A percentile compares a stretch with the other conserved stretches of the same genome.
Conservation (phyloP, 2,888 invertebrate genomes). For the Eurois occulta region DNA sequence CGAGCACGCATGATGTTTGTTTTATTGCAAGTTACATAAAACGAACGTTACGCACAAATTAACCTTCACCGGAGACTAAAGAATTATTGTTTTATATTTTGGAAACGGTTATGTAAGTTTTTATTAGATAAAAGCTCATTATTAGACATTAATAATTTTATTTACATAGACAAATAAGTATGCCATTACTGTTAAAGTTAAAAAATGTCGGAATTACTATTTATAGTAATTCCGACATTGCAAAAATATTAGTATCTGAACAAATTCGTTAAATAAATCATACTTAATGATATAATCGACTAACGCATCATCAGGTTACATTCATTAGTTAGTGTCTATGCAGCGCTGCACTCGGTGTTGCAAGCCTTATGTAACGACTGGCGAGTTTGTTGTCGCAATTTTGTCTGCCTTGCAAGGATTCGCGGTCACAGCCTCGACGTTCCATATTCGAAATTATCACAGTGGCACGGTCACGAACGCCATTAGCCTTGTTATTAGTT, state of each 20-base stretch:
- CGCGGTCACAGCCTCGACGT: constrained; percentile 69
- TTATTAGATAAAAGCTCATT: constrained; percentile 2
- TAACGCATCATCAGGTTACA: constrained; percentile 42
- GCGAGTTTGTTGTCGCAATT: constrained; percentile 71
- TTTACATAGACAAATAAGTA: constrained; percentile 11
- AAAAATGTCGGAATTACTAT: no score
- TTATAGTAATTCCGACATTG: neutral
- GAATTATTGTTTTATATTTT: neutral
- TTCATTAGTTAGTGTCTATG: constrained; percentile 48
- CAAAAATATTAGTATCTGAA: neutral
- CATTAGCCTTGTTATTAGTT: constrained; percentile 47
- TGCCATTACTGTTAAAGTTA: neutral
- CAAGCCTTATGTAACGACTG: constrained; percentile 70
- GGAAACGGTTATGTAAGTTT: neutral
- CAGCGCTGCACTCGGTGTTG: constrained; percentile 58
- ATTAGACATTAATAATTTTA: no score
- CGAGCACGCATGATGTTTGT: constrained; percentile 32
- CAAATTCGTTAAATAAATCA: neutral
- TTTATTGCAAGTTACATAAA: constrained; percentile 37
- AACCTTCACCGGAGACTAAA: constrained; percentile 4
- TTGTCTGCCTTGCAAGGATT: constrained; percentile 75
- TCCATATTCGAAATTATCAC: constrained; percentile 65
- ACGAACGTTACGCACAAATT: constrained; percentile 29
- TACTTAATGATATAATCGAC: constrained; percentile 31
- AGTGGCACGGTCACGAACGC: constrained; percentile 66